These are phyloP conservation scores for Metalampra italica DNA, from an alignment of 2,888 invertebrate species.

Conservation along the genomic window DNA sequence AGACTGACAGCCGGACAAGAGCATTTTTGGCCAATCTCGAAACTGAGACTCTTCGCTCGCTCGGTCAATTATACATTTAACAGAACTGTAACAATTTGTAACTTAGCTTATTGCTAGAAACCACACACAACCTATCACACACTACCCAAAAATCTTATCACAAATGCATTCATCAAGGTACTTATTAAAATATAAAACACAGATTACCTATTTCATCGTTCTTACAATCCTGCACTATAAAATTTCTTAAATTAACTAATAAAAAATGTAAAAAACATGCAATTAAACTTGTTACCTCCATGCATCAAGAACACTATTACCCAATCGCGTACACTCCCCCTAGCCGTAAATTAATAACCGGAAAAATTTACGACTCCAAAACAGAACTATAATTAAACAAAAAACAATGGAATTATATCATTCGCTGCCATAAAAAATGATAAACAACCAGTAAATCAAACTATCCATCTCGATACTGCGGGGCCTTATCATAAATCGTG, in stretches of 20 bases:
- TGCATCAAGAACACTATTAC: constrained; percentile 1
- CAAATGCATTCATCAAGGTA: too few relatives aligned
- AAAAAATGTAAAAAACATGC: neutral
- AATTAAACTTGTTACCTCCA: neutral
- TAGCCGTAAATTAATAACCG: constrained; percentile 18
- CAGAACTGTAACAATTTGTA: too few relatives aligned
- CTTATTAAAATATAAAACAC: too few relatives aligned
- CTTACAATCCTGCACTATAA: too few relatives aligned
- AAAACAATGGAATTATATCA: constrained; percentile 34
- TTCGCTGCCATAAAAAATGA: constrained; percentile 50
- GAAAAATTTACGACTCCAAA: constrained; percentile 19
- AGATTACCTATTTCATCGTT: too few relatives aligned
- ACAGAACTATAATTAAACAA: constrained; percentile 31
- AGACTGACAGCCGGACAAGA: too few relatives aligned
- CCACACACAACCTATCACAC: too few relatives aligned
- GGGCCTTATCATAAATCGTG: constrained; percentile 32
- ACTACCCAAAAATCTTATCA: too few relatives aligned
- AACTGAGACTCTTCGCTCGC: too few relatives aligned
- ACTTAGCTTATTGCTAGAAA: too few relatives aligned
- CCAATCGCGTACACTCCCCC: constrained; percentile 1
- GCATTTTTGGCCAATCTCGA: too few relatives aligned
- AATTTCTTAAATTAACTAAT: neutral
- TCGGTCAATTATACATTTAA: too few relatives aligned
- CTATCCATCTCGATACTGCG: constrained; percentile 40
- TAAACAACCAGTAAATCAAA: constrained; percentile 55